Percentiles rank a stretch among this genome's conserved stretches.
Conservation (phyloP, 1,140 invertebrate genomes). For the Rhopalosiphum padi region DNA sequence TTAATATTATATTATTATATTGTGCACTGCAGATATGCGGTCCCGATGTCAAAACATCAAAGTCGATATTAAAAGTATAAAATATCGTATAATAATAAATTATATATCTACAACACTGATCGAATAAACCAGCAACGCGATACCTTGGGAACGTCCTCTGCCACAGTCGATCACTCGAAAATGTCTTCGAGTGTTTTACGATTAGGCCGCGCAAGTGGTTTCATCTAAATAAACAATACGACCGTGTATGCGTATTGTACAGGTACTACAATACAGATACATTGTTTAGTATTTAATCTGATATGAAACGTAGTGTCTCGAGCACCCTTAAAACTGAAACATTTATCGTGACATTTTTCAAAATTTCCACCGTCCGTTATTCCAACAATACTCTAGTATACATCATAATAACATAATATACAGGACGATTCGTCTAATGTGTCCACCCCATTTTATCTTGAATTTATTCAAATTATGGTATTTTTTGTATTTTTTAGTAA, state of each 20-base stretch:
- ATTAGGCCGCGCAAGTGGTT: background rate
- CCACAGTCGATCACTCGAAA: background rate
- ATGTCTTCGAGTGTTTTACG: background rate
- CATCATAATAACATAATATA: background rate
- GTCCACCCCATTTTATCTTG: background rate
- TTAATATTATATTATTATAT: background rate
- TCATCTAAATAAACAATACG: background rate
- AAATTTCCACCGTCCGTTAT: background rate
- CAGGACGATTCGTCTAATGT: background rate
- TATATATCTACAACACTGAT: background rate
- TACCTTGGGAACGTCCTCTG: background rate
- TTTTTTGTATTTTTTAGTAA: too few species aligned
- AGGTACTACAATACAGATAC: background rate
- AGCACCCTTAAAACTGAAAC: background rate
- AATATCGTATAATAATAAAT: slow-evolving; percentile 5
- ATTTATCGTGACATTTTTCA: background rate
- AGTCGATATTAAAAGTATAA: background rate
- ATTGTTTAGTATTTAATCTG: background rate
- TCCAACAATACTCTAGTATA: background rate
- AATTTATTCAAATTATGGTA: background rate
- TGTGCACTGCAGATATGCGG: background rate
- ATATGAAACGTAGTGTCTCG: background rate
- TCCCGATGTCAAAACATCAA: background rate
- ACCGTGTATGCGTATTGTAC: background rate
- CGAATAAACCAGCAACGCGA: background rate